Base-by-base conservation (phyloP, 2,888 invertebrate species). In the Drosophila borborema region DNA sequence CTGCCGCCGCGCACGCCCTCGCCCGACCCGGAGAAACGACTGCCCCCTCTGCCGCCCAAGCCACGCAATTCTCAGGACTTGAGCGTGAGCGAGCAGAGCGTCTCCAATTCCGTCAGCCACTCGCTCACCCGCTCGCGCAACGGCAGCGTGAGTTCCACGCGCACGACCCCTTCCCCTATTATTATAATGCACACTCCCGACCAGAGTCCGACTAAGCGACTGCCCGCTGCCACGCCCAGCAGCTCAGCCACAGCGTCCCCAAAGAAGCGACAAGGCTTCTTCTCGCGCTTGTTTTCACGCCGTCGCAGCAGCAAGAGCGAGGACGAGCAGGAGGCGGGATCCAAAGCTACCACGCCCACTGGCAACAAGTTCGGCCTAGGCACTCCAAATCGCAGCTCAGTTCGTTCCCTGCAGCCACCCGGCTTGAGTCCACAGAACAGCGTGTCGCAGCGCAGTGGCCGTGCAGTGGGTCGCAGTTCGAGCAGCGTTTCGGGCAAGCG, bases 21-120 rank as follows among this genome's bases (percentile, higher is more conserved):
- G 4, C 89, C 91, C 0, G 89, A 82, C 28, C 94, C 94, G 40
- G 94, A 94, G 55, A 95, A 95, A 69, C 94, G 95, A 74, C 94
- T 96, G 36, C 97, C 97, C 0, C 97, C 97, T 0, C 89, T 97
- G 64, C 97, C 97, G 0, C 97, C 97, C 0, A 97, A 97, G 91
- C 95, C 97, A 59, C 94, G 95, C 2, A 94, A 95, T 62, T 95
- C 95, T 77, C 92, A 94, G 9, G 92, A 91, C 18, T 67, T 91
- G 41, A 90, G 86, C 69, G 76, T 85, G 64, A 78, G 72, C 78
- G 80, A 81, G 64, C 61, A 71, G 2, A 82, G 81, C 20, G 80
- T 75, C n/a, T 85, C 77, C 34, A 83, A 81, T 54, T 85, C 91
- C 12, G 74, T 86, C 10, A 51, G 49, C 49, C 34, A 51, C 31